A percentile compares a stretch with the other conserved stretches of the same genome.
Evolutionary conservation across 2,797 vertebrate genomes (phyloP).

Genomic region (Buceros bicornis): DNA sequence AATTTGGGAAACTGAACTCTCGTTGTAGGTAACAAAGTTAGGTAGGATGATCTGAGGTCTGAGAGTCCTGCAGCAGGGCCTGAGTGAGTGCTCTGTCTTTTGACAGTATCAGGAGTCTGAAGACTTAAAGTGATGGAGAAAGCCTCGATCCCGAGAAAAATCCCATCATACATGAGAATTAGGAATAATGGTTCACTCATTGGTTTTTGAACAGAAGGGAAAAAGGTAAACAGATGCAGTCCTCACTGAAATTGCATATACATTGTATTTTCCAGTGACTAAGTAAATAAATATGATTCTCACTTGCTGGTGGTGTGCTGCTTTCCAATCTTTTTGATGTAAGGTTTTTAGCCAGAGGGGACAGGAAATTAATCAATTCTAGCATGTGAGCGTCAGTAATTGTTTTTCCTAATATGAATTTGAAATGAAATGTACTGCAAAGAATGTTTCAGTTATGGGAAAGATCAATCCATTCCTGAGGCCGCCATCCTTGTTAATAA

Average conservation of each 20-base stretch:
- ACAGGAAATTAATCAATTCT: slow-evolving; percentile 30
- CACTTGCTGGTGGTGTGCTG: background rate
- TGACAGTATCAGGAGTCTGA: background rate
- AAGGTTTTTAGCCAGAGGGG: slow-evolving; percentile 19
- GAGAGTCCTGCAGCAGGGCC: background rate
- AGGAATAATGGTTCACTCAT: background rate
- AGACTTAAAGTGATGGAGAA: background rate
- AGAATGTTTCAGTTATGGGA: slow-evolving; percentile 30
- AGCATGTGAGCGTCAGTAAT: slow-evolving; percentile 34
- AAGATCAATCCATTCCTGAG: slow-evolving; percentile 56
- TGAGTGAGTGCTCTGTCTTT: background rate
- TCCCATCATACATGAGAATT: background rate
- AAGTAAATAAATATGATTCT: slow-evolving; percentile 12
- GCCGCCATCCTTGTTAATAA: slow-evolving; percentile 61
- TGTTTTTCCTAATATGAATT: slow-evolving; percentile 41
- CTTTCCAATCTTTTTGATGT: background rate
- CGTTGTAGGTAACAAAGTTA: background rate
- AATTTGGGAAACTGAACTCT: background rate
- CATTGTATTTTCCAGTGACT: background rate
- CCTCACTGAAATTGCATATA: background rate
- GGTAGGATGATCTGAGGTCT: background rate
- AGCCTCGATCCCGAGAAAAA: background rate
- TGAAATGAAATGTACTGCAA: slow-evolving; percentile 40
- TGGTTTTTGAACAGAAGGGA: background rate
- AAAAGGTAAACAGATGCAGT: background rate